Evolutionary conservation across 2,797 vertebrate species (phyloP).

Genomic region (Decapterus maruadsi): DNA sequence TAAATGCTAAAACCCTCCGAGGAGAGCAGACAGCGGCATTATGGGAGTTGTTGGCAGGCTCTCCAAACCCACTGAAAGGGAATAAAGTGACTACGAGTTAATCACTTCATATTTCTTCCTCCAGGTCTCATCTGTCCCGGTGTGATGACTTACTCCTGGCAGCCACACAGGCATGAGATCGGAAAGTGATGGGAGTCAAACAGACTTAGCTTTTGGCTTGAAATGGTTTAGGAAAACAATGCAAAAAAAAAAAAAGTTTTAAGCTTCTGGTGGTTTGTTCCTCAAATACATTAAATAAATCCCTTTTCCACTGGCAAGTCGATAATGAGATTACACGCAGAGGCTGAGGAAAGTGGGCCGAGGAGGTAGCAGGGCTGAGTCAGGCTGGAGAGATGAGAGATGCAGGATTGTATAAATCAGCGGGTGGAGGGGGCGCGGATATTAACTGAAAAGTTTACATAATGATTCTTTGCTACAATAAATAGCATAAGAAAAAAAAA

Average conservation of each 20-base stretch:
- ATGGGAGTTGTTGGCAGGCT: constrained; percentile 63
- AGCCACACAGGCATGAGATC: constrained; percentile 37
- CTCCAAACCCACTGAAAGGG: constrained; percentile 50
- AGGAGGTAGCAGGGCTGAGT: constrained; percentile 44
- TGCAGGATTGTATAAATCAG: constrained; percentile 35
- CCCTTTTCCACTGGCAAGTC: constrained; percentile 63
- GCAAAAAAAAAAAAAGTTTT: constrained; percentile 23
- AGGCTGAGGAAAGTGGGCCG: constrained; percentile 54
- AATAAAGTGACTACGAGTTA: constrained; percentile 69
- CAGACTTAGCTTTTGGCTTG: constrained; percentile 50
- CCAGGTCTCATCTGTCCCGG: constrained; percentile 65
- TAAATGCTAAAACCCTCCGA: constrained; percentile 64
- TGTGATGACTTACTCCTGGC: constrained; percentile 65
- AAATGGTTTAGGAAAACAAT: constrained; percentile 49
- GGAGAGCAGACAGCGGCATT: constrained; percentile 65
- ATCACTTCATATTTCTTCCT: constrained; percentile 75
- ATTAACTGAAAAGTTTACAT: constrained; percentile 12
- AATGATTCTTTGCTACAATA: background rate
- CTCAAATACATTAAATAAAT: constrained; percentile 69
- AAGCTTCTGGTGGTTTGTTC: constrained; percentile 57
- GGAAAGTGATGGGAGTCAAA: constrained; percentile 50
- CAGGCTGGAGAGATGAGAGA: constrained; percentile 37
- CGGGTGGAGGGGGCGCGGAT: background rate
- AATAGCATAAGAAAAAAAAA: background rate
- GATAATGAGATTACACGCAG: constrained; percentile 69